These are phyloP conservation scores for Dipodomys spectabilis DNA, from an alignment of 2,113 vertebrate genomes.

Conservation along the genomic window DNA sequence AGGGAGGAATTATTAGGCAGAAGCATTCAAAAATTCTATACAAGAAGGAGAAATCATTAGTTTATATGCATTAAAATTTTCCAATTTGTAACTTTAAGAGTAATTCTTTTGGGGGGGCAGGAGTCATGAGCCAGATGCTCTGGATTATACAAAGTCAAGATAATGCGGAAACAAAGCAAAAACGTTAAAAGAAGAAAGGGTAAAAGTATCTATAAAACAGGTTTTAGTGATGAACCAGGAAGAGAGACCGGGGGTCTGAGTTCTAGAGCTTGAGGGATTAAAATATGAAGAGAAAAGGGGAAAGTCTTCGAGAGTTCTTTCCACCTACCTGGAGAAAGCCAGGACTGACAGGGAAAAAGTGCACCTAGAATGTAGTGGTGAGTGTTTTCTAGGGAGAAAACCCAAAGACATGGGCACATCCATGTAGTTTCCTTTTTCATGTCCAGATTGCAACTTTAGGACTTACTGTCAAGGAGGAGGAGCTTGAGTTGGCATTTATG, in stretches of 20 bases:
- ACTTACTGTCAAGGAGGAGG: not conserved
- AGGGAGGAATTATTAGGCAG: not conserved
- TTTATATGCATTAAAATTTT: not conserved
- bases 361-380: not conserved
- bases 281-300: not conserved
- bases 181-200: not conserved
- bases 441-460: not conserved
- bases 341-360: not conserved
- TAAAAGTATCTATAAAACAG: not conserved
- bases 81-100: not conserved
- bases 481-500: not conserved
- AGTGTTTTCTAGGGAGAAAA: slow-evolving; percentile 16
- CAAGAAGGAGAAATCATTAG: not conserved
- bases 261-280: not conserved
- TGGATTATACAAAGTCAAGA: not conserved
- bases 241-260: not conserved
- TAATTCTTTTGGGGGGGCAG: not conserved
- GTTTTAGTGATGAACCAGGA: not conserved
- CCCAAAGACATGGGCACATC: not conserved
- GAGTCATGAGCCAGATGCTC: not conserved
- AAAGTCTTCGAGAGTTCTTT: not conserved
- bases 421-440: not conserved
- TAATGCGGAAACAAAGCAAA: not conserved
- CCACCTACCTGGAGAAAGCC: not conserved
- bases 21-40: not conserved